These are phyloP conservation scores for Lithobates sylvaticus DNA, from an alignment of 2,797 vertebrate genomes.

Conservation along the genomic window DNA sequence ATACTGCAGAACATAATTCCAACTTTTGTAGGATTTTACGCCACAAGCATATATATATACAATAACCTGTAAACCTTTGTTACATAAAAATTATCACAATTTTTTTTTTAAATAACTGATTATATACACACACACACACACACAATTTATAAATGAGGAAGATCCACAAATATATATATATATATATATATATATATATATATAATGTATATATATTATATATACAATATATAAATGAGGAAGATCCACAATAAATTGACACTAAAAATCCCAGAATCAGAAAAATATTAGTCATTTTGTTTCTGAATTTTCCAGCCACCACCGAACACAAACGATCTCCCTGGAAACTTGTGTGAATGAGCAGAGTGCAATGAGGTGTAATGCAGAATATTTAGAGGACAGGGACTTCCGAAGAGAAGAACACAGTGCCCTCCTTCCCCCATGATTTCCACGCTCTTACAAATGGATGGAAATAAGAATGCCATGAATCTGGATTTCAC, in stretches of 20 bases:
- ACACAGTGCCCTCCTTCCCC: constrained; percentile 21
- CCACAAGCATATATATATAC: too few species aligned
- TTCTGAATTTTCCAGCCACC: constrained; percentile 21
- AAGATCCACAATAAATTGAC: background rate
- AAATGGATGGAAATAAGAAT: constrained; percentile 3
- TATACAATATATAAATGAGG: background rate
- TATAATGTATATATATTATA: too few species aligned
- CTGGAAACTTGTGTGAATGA: constrained; percentile 53
- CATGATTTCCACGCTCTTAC: background rate
- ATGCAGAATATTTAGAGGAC: constrained; percentile 26
- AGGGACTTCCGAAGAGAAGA: background rate
- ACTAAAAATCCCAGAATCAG: too few species aligned
- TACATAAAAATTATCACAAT: too few species aligned
- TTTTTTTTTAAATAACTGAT: too few species aligned
- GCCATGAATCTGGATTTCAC: background rate
- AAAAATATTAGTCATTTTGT: constrained; percentile 20
- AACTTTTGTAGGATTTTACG: too few species aligned
- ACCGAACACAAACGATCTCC: constrained; percentile 29
- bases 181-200: too few species aligned
- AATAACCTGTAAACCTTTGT: too few species aligned
- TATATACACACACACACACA: too few species aligned
- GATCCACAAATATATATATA: too few species aligned
- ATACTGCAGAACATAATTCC: too few species aligned
- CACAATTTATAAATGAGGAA: too few species aligned
- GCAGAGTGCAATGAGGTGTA: constrained; percentile 41